phyloP scores from a whole-genome alignment of 2,888 invertebrate species.

The Protula sp. region DNA sequence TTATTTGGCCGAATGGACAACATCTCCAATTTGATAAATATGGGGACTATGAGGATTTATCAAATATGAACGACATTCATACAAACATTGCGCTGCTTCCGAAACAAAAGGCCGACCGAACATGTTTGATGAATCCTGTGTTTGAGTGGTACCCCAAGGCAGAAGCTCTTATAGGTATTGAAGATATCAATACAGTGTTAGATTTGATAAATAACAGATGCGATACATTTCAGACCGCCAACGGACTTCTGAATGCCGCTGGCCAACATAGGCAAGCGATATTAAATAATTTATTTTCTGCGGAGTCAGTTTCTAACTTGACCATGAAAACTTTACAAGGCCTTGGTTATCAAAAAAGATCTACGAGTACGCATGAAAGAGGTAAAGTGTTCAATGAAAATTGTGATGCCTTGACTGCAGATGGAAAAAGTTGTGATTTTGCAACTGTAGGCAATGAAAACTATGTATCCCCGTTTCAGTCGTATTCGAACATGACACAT shows the following conservation, averaged over 20 bases:
- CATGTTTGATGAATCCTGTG: neutral
- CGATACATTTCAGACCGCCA: conserved; percentile 26
- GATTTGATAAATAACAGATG: conserved; percentile 37
- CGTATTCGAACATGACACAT: no score
- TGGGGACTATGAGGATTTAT: no score
- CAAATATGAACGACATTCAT: no score
- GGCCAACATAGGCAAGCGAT: conserved; percentile 37
- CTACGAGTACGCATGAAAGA: no score
- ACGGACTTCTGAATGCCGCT: conserved; percentile 27
- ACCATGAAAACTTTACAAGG: conserved; percentile 16
- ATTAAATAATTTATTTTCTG: conserved; percentile 31
- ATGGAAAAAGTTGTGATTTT: neutral
- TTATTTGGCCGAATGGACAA: no score
- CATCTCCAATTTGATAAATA: no score
- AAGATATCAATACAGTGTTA: conserved; percentile 16
- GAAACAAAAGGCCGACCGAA: conserved; percentile 1
- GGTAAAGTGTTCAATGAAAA: neutral
- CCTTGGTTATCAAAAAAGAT: neutral
- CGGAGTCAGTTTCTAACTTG: conserved; percentile 22
- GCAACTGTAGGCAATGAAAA: no score
- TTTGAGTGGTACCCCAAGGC: neutral
- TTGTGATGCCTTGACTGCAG: neutral
- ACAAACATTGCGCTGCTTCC: conserved; percentile 1
- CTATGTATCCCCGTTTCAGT: no score
- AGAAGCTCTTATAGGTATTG: neutral